Percentiles rank a stretch among this genome's conserved stretches.
Evolutionary conservation across 2,797 vertebrate genomes (phyloP).

Genomic region (Falco biarmicus): DNA sequence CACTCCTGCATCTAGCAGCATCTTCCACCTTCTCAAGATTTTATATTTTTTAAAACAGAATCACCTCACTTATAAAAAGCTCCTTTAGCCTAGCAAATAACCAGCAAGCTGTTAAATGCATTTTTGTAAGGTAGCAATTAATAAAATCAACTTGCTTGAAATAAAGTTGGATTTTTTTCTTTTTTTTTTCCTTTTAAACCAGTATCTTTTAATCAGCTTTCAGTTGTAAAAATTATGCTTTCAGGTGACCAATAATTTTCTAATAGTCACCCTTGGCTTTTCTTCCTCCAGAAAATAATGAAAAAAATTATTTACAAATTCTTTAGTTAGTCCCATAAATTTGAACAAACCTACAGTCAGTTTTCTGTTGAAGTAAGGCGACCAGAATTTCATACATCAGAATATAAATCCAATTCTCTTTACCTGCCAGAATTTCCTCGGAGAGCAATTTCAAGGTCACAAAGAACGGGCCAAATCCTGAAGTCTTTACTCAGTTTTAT

Average conservation of each 20-base stretch:
- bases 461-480: not conserved
- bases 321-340: not conserved
- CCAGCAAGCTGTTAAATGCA: not conserved
- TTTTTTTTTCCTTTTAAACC: not conserved
- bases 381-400: conserved; percentile 45
- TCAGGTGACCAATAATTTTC: not conserved
- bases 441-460: conserved; percentile 51
- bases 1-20: not conserved
- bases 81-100: not conserved
- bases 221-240: not conserved
- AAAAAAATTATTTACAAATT: not conserved
- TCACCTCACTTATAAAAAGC: not conserved
- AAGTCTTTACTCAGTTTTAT: conserved; percentile 22
- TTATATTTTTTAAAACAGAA: not conserved
- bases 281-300: not conserved
- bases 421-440: conserved; percentile 24
- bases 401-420: conserved; percentile 59
- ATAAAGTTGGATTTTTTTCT: not conserved
- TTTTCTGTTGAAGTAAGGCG: conserved; percentile 9
- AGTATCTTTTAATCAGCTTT: not conserved
- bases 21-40: not conserved
- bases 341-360: not conserved
- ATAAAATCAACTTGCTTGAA: not conserved
- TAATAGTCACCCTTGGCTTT: not conserved
- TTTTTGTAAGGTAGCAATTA: not conserved